These are phyloP conservation scores for Cheilosia pagana DNA, from an alignment of 2,888 invertebrate species.

Conservation along the genomic window DNA sequence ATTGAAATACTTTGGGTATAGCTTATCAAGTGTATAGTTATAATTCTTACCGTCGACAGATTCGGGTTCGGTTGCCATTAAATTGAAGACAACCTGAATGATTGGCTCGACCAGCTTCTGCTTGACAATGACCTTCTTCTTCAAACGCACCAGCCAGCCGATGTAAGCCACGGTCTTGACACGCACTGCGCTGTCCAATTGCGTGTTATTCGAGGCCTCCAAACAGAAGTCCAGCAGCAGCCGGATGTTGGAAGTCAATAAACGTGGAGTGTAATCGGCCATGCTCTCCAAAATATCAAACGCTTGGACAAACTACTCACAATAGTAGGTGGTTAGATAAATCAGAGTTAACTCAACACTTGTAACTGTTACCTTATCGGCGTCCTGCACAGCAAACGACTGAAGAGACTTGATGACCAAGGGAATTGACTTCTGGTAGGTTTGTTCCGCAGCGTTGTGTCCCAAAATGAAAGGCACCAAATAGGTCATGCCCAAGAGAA, in stretches of 20 bases:
- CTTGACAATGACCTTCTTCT: constrained; percentile 89
- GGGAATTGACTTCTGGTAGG: constrained; percentile 87
- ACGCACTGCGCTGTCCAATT: constrained; percentile 86
- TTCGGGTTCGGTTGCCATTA: constrained; percentile 87
- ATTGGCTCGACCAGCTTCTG: constrained; percentile 89
- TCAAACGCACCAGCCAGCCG: constrained; percentile 87
- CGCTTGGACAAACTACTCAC: constrained; percentile 79
- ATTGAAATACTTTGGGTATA: neutral
- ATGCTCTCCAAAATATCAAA: constrained; percentile 83
- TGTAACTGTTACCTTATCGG: constrained; percentile 83
- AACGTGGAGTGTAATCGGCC: constrained; percentile 81
- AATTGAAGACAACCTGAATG: constrained; percentile 87
- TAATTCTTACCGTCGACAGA: constrained; percentile 86
- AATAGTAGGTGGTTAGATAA: neutral
- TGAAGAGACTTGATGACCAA: constrained; percentile 86
- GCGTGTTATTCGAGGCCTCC: constrained; percentile 85
- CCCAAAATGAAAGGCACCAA: constrained; percentile 87
- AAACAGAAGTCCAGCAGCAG: constrained; percentile 88
- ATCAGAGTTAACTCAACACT: neutral
- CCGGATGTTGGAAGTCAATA: constrained; percentile 86
- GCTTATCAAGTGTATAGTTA: neutral
- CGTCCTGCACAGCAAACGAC: constrained; percentile 85
- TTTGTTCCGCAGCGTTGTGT: constrained; percentile 84
- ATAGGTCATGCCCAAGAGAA: constrained; percentile 86
- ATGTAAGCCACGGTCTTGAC: constrained; percentile 88